Conservation (phyloP, 2,113 vertebrate genomes). For the Heterotilapia buettikoferi region DNA sequence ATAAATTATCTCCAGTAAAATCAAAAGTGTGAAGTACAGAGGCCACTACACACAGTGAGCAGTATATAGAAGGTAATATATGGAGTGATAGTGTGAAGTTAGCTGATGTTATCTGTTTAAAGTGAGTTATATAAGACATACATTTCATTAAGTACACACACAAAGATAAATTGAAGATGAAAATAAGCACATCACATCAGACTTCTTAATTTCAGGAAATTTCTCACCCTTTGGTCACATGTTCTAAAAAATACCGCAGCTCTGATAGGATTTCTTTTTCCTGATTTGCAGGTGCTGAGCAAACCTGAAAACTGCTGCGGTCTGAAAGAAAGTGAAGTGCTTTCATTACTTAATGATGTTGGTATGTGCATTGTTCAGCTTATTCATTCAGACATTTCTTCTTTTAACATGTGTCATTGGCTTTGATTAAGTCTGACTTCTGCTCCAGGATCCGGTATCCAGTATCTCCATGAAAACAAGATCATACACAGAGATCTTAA, state of each 20-base stretch:
- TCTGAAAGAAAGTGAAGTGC: constrained; percentile 94
- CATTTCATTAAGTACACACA: background rate
- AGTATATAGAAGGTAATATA: background rate
- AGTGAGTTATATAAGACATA: background rate
- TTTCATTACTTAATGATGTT: constrained; percentile 89
- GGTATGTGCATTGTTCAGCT: constrained; percentile 67
- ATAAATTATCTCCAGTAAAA: background rate
- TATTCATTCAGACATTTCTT: fast-evolving
- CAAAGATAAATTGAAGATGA: background rate
- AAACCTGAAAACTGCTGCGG: constrained; percentile 98
- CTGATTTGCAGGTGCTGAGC: constrained; percentile 80
- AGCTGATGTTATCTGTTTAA: background rate
- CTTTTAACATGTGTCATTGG: background rate
- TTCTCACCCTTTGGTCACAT: background rate
- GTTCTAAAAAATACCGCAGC: background rate
- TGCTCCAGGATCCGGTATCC: constrained; percentile 86
- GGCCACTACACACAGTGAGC: background rate
- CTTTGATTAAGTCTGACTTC: background rate
- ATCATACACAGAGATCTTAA: constrained; percentile 67
- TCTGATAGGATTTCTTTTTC: background rate
- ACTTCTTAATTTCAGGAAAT: background rate
- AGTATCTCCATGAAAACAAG: constrained; percentile 96
- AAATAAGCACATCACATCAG: background rate
- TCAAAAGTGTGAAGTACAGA: background rate
- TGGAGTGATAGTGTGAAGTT: background rate